A percentile compares a stretch with the other conserved stretches of the same genome.
Evolutionary conservation across 2,797 vertebrate genomes (phyloP).

Genomic region (Erithacus rubecula): DNA sequence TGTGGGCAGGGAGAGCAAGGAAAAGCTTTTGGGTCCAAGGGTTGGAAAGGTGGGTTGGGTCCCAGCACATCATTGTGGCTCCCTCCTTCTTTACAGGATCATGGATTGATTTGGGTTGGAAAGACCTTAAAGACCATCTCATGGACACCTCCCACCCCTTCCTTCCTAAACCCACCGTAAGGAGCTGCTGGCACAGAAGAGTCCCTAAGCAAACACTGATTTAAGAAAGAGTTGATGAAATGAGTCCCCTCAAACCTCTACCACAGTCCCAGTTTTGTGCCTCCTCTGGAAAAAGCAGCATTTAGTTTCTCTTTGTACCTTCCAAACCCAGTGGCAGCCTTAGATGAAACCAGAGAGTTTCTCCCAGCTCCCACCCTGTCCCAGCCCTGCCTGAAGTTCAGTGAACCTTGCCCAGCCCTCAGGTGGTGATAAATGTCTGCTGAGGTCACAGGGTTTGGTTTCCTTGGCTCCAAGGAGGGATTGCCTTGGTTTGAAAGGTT

Average conservation of each 20-base stretch:
- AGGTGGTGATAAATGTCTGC: neutral
- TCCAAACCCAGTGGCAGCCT: neutral
- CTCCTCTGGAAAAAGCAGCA: neutral
- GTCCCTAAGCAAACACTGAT: neutral
- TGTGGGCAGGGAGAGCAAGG: neutral
- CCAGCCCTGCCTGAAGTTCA: neutral
- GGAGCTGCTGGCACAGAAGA: rapidly evolving
- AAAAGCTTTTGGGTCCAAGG: neutral
- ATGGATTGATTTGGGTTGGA: neutral
- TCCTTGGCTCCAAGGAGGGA: neutral
- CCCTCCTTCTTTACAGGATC: neutral
- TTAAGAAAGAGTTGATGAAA: neutral
- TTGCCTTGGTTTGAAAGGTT: neutral
- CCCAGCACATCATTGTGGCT: neutral
- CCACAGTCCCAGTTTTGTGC: neutral
- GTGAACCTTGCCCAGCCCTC: constrained; percentile 19
- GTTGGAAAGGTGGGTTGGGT: neutral
- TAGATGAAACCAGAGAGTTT: neutral
- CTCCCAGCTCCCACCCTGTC: neutral
- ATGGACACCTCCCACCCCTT: neutral
- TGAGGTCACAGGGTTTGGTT: neutral
- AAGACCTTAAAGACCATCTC: neutral
- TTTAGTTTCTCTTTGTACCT: neutral
- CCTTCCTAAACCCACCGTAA: neutral
- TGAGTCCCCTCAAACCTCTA: neutral